Evolutionary conservation across 1,140 invertebrate species (phyloP), one percentile per base, ranked within the genome.

Genomic region (Ceratina calcarata): DNA sequence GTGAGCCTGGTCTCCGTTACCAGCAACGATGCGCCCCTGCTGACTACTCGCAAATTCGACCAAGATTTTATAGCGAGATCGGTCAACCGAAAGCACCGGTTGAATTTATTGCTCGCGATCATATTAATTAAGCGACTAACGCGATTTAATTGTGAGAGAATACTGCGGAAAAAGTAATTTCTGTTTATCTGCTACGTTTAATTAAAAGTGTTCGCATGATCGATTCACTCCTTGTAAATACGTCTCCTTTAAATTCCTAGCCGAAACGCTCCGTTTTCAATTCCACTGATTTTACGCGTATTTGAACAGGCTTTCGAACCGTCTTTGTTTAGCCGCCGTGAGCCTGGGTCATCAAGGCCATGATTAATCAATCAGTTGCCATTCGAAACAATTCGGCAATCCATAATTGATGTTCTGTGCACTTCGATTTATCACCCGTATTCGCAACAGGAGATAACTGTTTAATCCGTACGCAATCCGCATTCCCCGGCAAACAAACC

Each of bases 21-120:
- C 76, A 83, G 77, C 76, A 85, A 82, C 83, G 73, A 77, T 80
- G 71, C 68, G 58, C 37, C 37, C 37, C 68, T 55, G 58, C 68
- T 55, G 84, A 76, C 76, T 78, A 62, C 58, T 55, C 61, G 83
- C 68, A 75, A 72, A 85, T 86, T 86, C 74, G 80, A 72, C 77
- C 62, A 84, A 85, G 49, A 70, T 81, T 61, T 49, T 77, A 65
- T 61, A 22, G 32, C 15, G 32, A 22, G 53, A 77, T 37, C 51
- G 24, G 32, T 55, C 45, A 22, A 71, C 10, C 57, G 37, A 49
- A 55, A 70, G 15, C 53, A 37, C 7, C n/a, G 10, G 49, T 1
- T 13, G 7, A 64, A 78, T 71, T 78, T 72, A 78, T 78, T 57
- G 58, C n/a, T 16, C 15, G 60, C 49, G n/a, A 64, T 27, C 7